Base-by-base conservation (phyloP, 2,888 invertebrate species). In the Scaptomyza cyrtandrae region DNA sequence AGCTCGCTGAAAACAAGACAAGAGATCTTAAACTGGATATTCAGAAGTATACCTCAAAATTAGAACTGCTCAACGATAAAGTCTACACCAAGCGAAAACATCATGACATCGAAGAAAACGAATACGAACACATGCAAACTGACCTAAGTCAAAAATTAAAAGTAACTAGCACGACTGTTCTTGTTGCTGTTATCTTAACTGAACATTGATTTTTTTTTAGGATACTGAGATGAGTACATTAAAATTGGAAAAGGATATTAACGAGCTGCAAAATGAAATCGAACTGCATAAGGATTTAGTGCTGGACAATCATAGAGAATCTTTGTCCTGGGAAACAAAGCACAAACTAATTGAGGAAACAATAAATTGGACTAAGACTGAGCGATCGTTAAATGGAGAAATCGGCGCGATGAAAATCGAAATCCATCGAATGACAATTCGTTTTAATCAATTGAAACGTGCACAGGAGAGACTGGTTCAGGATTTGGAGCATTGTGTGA, bases 401-500 rank as follows among this genome's bases (percentile, higher is more conserved):
- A 94, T 96, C 19, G 95, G 95, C 0, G 93, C 93, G 35, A 97
- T 97, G 96, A 95, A 94, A 88, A 93, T 93, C 41, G 97, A 97
- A 93, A 97, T 97, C 86, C 97, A 97, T 82, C 94, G 95, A 77
- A 97, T 97, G 97, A 94, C 96, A 92, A 96, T 96, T 43, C 88
- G 92, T 3, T 87, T 86, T 46, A 86, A 75, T 29, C 91, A 92
- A 65, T 73, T 92, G 0, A 91, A 89, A 37, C 87, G 91, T 1
- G 91, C 92, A 0, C 92, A 92, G 66, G 91, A 92, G 43, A 91
- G 90, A 74, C 78, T 92, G 43, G 93, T 95, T 39, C 92, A 93
- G 49, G 95, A 95, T 86, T 92, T 95, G 90, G 94, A 95, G 71
- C 93, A 94, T 78, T 95, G 95, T 75, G 93, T 96, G 3, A 92